Conservation (phyloP, 2,797 vertebrate species). For the Morus bassanus region DNA sequence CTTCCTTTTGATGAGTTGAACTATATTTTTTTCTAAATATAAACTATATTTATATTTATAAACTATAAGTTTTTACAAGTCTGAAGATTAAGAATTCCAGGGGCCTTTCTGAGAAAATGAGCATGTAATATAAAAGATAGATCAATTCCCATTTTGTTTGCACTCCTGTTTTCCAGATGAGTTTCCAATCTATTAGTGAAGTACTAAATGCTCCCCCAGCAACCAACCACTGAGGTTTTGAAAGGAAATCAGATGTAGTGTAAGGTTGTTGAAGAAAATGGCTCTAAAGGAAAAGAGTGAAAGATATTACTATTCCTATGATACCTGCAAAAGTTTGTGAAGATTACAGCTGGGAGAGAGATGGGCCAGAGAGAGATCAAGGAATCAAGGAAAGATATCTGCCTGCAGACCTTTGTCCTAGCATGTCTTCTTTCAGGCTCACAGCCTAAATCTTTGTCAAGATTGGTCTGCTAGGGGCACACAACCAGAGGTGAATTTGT, state of each 20-base stretch:
- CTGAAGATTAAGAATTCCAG: neutral
- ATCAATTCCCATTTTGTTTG: neutral
- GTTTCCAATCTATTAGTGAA: neutral
- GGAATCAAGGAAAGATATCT: neutral
- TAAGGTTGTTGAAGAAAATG: neutral
- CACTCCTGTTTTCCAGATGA: neutral
- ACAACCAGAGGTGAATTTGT: neutral
- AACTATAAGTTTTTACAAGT: neutral
- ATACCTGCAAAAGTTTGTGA: neutral
- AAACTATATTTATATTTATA: too few relatives aligned
- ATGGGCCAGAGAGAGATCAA: neutral
- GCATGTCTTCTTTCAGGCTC: neutral
- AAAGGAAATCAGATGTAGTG: conserved; percentile 4
- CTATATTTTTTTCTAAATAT: neutral
- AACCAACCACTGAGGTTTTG: neutral
- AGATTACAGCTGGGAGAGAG: neutral
- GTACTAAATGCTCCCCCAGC: neutral
- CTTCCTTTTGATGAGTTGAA: neutral
- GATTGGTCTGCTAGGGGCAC: neutral
- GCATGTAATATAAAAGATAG: neutral
- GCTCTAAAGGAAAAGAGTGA: neutral
- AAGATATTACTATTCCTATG: neutral
- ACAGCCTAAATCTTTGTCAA: neutral
- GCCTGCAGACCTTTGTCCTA: neutral
- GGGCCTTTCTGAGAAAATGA: neutral